These are phyloP conservation scores for Orchestia grillus DNA, from an alignment of 1,140 invertebrate genomes.

Conservation along the genomic window DNA sequence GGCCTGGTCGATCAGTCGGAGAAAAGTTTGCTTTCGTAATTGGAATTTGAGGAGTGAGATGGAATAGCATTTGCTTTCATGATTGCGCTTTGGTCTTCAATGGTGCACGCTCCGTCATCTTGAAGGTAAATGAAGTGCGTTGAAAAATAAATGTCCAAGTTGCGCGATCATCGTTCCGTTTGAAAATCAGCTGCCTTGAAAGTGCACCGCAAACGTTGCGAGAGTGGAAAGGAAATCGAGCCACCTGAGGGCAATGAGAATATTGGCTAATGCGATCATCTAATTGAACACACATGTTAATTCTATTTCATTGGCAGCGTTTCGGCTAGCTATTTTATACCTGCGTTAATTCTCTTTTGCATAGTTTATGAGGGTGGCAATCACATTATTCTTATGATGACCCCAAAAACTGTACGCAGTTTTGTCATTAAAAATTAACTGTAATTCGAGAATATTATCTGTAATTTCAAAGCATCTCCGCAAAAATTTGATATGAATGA, in stretches of 20 bases:
- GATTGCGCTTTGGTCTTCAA: not conserved
- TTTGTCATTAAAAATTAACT: no score
- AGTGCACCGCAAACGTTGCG: not conserved
- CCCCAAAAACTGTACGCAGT: no score
- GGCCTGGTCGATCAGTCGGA: not conserved
- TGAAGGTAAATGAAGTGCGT: not conserved
- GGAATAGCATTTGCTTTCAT: not conserved
- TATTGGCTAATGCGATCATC: not conserved
- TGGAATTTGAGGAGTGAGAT: not conserved
- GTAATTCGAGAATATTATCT: no score
- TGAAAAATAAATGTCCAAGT: not conserved
- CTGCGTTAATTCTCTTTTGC: not conserved
- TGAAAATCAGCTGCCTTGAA: not conserved
- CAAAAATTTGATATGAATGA: no score
- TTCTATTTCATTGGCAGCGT: not conserved
- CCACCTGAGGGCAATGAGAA: not conserved
- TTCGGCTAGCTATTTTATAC: no score
- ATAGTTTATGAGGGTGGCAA: not conserved
- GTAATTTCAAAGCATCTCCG: no score
- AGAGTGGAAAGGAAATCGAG: not conserved
- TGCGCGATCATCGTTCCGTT: not conserved
- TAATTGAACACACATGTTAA: not conserved
- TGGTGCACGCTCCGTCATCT: not conserved
- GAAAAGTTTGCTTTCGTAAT: constrained; percentile 9
- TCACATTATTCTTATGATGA: no score